phyloP scores from a whole-genome alignment of 2,113 vertebrate genomes.

The Steatornis caripensis region DNA sequence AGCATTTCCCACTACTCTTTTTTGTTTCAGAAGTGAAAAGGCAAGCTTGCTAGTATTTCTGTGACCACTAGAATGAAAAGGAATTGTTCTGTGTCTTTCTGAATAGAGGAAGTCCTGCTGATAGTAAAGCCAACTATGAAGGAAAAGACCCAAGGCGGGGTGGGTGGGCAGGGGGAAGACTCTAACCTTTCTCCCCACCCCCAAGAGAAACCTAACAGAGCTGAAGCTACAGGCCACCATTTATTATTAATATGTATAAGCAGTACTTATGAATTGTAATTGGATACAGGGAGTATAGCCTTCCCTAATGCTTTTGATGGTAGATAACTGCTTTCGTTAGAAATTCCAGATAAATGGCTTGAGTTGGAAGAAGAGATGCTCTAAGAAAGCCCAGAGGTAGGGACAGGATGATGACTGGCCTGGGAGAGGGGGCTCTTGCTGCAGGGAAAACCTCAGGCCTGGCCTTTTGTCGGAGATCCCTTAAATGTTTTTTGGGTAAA shows the following conservation, averaged over 20 bases:
- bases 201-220: neutral
- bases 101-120: neutral
- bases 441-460: neutral
- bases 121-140: neutral
- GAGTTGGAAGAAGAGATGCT: neutral
- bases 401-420: neutral
- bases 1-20: neutral
- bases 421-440: neutral
- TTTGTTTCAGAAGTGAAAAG: neutral
- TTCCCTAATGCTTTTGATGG: neutral
- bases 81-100: neutral
- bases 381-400: neutral
- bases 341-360: neutral
- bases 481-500: neutral
- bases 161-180: no score
- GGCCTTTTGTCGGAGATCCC: neutral
- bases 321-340: neutral
- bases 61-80: neutral
- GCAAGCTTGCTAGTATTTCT: neutral
- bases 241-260: neutral
- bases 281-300: neutral
- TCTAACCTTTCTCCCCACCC: neutral
- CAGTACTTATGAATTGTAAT: neutral
- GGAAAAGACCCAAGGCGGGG: neutral
- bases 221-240: neutral